phyloP scores from a whole-genome alignment of 2,113 vertebrate species.

The Donacobius atricapilla region DNA sequence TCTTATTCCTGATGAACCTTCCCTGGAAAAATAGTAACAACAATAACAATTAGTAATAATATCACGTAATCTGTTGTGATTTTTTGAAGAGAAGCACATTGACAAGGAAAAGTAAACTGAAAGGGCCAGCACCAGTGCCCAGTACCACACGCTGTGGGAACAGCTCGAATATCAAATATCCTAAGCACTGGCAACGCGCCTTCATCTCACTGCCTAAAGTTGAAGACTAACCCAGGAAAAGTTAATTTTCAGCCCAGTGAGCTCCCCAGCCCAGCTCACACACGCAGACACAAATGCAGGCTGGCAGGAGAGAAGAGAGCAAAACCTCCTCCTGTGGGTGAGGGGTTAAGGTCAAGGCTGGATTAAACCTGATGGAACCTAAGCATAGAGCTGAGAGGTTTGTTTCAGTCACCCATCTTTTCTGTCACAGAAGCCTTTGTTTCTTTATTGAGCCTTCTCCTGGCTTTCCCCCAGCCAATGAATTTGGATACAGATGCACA shows the following conservation, averaged over 20 bases:
- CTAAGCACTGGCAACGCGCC: fast-evolving
- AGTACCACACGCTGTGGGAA: not conserved
- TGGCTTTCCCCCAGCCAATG: not conserved
- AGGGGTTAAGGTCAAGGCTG: not conserved
- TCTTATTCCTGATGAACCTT: slow-evolving; percentile 76
- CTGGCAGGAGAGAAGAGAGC: not conserved
- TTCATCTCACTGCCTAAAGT: not conserved
- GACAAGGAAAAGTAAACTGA: not conserved
- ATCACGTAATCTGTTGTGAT: not conserved
- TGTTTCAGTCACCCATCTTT: not conserved
- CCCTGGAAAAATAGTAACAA: slow-evolving; percentile 64
- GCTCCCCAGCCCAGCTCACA: not conserved
- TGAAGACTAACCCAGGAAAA: slow-evolving; percentile 1
- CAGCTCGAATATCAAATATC: not conserved
- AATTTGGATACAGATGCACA: not conserved
- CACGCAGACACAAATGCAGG: fast-evolving
- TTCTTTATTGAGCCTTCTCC: not conserved
- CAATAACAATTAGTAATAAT: not conserved
- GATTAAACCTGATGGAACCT: not conserved
- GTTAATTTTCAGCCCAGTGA: not conserved
- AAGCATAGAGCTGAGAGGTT: not conserved
- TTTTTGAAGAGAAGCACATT: not conserved
- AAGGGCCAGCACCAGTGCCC: not conserved
- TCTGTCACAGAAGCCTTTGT: not conserved
- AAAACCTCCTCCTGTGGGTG: not conserved